Conservation (phyloP, 2,113 vertebrate genomes). For the Cromileptes altivelis region DNA sequence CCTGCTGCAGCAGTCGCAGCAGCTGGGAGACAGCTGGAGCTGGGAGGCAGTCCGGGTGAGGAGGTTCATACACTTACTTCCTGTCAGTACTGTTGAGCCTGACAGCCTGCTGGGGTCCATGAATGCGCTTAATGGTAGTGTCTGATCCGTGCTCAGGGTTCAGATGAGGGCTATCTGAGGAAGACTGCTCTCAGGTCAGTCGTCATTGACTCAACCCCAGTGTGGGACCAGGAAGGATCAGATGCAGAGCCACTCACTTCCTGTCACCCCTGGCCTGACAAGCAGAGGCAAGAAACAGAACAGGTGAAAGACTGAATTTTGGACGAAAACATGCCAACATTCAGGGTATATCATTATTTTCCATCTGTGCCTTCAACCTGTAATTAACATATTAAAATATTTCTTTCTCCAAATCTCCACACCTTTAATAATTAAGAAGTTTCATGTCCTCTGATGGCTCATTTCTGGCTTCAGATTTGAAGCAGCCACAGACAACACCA, state of each 20-base stretch:
- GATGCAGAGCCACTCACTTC: not conserved
- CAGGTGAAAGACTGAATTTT: constrained; percentile 21
- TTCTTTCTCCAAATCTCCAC: too few relatives aligned
- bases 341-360: not conserved
- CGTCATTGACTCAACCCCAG: not conserved
- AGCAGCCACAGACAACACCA: too few relatives aligned
- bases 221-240: constrained; percentile 6
- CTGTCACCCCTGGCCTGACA: not conserved
- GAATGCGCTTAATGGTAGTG: not conserved
- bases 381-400: too few relatives aligned
- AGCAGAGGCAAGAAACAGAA: not conserved
- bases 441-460: too few relatives aligned
- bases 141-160: constrained; percentile 59
- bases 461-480: too few relatives aligned
- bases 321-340: not conserved
- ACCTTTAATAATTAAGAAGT: too few relatives aligned
- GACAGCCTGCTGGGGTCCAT: not conserved
- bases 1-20: constrained; percentile 87
- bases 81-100: rapidly evolving
- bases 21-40: constrained; percentile 91
- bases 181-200: constrained; percentile 77
- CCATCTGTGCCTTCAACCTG: too few relatives aligned
- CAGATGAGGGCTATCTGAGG: constrained; percentile 83
- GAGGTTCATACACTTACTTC: not conserved
- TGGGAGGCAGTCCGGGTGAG: constrained; percentile 90